These are phyloP conservation scores for Coendou prehensilis DNA, from an alignment of 2,797 vertebrate species.

Conservation along the genomic window DNA sequence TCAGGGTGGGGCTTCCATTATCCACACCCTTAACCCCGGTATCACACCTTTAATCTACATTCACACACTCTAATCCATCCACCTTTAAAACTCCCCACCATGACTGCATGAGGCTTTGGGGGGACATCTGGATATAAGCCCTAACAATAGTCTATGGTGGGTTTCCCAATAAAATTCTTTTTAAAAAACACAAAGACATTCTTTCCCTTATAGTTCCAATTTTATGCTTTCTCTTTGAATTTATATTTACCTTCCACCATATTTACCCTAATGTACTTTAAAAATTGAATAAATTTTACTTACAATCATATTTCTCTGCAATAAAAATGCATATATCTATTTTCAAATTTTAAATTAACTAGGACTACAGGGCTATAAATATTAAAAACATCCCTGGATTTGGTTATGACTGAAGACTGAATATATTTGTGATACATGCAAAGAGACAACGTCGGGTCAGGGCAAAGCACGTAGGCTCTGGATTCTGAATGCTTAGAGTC, in stretches of 20 bases:
- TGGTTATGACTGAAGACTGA: slow-evolving; percentile 6
- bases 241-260: slow-evolving; percentile 16
- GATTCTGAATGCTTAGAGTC: not conserved
- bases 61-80: too few relatives aligned
- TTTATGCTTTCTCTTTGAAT: not conserved
- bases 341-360: slow-evolving; percentile 58
- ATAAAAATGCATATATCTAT: not conserved
- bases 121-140: too few relatives aligned
- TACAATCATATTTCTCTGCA: not conserved
- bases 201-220: not conserved
- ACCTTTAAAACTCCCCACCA: too few relatives aligned
- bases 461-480: not conserved
- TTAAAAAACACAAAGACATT: not conserved
- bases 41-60: too few relatives aligned
- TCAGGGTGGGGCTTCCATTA: too few relatives aligned
- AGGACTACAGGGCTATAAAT: not conserved
- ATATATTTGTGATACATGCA: slow-evolving; percentile 5
- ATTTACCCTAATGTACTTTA: not conserved
- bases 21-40: too few relatives aligned
- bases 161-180: slow-evolving; percentile 46
- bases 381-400: slow-evolving; percentile 5
- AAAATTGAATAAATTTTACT: not conserved
- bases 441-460: not conserved
- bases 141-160: not conserved
- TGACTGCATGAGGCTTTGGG: too few relatives aligned